phyloP scores from a whole-genome alignment of 2,113 vertebrate species.

The Poeciliopsis retropinna region DNA sequence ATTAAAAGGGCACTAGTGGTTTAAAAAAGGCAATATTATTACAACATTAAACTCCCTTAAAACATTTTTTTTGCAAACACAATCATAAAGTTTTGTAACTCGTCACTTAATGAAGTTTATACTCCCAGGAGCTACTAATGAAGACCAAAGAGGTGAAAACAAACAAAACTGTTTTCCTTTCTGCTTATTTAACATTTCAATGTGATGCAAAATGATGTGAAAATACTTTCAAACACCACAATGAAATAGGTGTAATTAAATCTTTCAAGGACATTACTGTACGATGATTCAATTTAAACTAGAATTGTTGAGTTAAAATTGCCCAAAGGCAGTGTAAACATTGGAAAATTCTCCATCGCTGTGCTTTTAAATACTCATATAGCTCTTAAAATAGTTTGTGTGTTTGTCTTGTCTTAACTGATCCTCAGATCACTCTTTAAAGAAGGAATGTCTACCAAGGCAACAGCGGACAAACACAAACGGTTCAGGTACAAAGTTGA shows the following conservation, averaged over 20 bases:
- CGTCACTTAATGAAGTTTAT: background rate
- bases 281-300: background rate
- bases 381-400: background rate
- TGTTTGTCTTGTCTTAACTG: background rate
- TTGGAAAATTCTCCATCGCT: background rate
- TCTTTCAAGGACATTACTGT: background rate
- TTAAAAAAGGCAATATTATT: conserved; percentile 8
- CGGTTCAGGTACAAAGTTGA: background rate
- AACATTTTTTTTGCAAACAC: background rate
- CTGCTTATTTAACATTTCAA: background rate
- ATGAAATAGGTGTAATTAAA: background rate
- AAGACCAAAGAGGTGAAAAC: background rate
- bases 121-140: background rate
- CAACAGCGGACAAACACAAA: background rate
- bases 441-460: background rate
- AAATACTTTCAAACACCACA: background rate
- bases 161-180: background rate
- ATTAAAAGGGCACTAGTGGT: conserved; percentile 7
- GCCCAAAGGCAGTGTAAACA: background rate
- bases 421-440: background rate
- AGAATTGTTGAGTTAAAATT: background rate
- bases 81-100: background rate
- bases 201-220: background rate
- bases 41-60: background rate
- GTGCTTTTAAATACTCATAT: background rate